phyloP scores from a whole-genome alignment of 2,888 invertebrate species.

The Ennomos erosarius region DNA sequence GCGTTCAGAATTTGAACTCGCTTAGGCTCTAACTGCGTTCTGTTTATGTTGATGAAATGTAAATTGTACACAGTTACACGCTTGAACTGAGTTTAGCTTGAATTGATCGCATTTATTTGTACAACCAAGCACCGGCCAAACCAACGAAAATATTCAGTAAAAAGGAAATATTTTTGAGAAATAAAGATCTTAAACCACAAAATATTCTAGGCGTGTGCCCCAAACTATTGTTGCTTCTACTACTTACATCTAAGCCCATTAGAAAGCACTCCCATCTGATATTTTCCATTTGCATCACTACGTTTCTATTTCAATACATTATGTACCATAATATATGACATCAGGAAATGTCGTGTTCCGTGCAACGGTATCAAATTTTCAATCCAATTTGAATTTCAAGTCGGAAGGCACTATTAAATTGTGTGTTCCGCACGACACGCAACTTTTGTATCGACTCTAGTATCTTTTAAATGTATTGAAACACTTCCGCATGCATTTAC shows the following conservation, averaged over 20 bases:
- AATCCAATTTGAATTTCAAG: constrained; percentile 34
- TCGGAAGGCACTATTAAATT: constrained; percentile 42
- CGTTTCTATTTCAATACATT: constrained; percentile 21
- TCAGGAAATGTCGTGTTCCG: constrained; percentile 31
- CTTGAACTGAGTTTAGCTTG: too few species aligned
- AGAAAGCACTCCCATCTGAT: constrained; percentile 20
- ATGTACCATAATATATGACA: constrained; percentile 22
- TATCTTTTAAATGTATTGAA: constrained; percentile 20
- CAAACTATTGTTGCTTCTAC: too few species aligned
- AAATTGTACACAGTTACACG: too few species aligned
- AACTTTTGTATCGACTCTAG: constrained; percentile 35
- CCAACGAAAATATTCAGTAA: too few species aligned
- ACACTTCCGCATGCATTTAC: constrained; percentile 34
- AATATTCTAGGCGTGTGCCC: too few species aligned
- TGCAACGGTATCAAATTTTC: constrained; percentile 30
- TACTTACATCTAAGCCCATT: constrained; percentile 5
- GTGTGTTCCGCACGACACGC: constrained; percentile 53
- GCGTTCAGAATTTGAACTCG: too few species aligned
- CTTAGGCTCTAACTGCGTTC: too few species aligned
- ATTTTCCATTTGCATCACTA: constrained; percentile 13
- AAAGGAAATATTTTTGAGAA: too few species aligned
- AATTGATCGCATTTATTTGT: too few species aligned
- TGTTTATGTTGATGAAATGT: too few species aligned
- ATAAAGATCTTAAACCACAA: too few species aligned
- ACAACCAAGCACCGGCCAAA: too few species aligned